Base-by-base conservation (phyloP, 1,140 invertebrate genomes). In the Papilio glaucus region DNA sequence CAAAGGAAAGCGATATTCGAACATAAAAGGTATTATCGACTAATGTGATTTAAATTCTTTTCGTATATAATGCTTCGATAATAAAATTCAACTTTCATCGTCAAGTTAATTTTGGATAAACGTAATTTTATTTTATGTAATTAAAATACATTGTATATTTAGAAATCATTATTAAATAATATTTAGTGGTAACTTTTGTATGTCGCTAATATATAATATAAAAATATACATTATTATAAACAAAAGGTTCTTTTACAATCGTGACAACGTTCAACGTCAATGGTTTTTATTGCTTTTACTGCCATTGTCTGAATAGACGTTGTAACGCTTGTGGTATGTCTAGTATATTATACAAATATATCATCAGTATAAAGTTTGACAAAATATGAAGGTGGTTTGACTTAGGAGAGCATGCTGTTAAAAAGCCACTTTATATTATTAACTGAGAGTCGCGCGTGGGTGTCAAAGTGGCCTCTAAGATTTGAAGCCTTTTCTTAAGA, bases 1-100 rank as follows among this genome's bases (percentile, higher is more conserved):
- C 71, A 74, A 71, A 77, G 21, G 49, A 78, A 21, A 13, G n/a
- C 62, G 15, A 68, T 68, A 42, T 68, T 26, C 4, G 41, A 42
- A 33, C 41, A 21, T 45, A 45, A 57, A 45, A 68, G 65, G 38
- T 68, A 68, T 26, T 45, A 21, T 18, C 29, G 7, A 63, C 18
- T 49, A 12, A 57, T 57, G 49, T 26, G 21, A 18, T 4, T 53
- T 57, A 57, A 12, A 57, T 12, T 10, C 49, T 57, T 57, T 57
- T 57, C 49, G 4, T 57, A 10, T 24, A 57, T 3, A 13, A 24
- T 57, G 21, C 49, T 13, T 12, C 9, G 9, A 12, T 3, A 26
- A 12, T 26, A 26, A 13, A 12, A 24, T 57, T 57, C 10, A 57
- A 57, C 13, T 57, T 57, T 12, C 18, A n/a, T n/a, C n/a, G n/a